Percentiles rank a stretch among this genome's conserved stretches.
These are phyloP conservation scores for Lasioglossum leucozonium DNA, from an alignment of 2,888 invertebrate species.

Conservation along the genomic window DNA sequence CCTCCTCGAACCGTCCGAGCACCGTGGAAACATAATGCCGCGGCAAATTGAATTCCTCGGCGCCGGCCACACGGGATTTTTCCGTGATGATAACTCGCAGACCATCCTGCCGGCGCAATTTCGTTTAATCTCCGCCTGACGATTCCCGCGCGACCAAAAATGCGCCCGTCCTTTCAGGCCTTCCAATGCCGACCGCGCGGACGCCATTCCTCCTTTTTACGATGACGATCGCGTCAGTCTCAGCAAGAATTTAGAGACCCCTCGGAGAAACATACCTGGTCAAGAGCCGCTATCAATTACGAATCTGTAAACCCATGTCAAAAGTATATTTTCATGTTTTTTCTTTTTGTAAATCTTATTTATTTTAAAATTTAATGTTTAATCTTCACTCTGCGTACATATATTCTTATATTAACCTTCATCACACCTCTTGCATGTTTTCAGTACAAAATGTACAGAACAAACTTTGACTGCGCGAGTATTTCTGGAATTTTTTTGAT, in stretches of 20 bases:
- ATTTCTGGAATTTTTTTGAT: too few species aligned
- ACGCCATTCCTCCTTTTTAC: not conserved
- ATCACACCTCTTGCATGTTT: too few species aligned
- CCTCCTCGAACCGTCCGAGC: not conserved
- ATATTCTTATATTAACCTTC: too few species aligned
- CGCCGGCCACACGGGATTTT: not conserved
- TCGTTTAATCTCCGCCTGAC: slow-evolving; percentile 1
- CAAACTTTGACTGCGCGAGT: too few species aligned
- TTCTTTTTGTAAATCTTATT: too few species aligned
- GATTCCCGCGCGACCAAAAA: not conserved
- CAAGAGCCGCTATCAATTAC: not conserved
- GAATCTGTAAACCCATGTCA: not conserved
- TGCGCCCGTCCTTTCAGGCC: not conserved
- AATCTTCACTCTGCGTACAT: too few species aligned
- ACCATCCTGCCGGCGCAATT: not conserved
- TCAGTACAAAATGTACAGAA: too few species aligned
- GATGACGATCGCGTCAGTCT: not conserved
- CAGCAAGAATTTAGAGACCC: not conserved
- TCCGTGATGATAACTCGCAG: slow-evolving; percentile 14
- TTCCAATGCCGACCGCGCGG: not conserved
- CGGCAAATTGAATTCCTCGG: slow-evolving; percentile 35
- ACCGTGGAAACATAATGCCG: slow-evolving; percentile 11
- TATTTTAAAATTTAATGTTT: too few species aligned
- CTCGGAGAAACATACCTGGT: not conserved
- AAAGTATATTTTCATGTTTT: too few species aligned